Base-by-base conservation (phyloP, 2,797 vertebrate genomes). In the Fistularia tabacaria region DNA sequence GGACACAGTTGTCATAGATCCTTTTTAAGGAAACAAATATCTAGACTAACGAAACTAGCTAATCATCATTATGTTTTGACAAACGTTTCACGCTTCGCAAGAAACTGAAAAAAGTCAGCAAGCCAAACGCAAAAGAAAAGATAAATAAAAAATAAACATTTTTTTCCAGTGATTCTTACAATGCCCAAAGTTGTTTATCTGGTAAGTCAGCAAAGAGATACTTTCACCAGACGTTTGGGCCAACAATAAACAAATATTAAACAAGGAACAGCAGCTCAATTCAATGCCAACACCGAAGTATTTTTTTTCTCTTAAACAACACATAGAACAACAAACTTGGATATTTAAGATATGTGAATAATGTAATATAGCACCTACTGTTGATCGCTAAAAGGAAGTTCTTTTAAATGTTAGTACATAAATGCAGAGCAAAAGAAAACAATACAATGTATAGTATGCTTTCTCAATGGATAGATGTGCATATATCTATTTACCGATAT, bases 281-380 rank as follows among this genome's bases (percentile, higher is more conserved):
- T 91, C 86, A 91, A 92, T 91, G 91, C 90, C 88, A 91, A 93
- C 92, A 91, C 89, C 90, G 58, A 92, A 90, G 83, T 87, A 87
- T 88, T 86, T 89, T 89, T 88, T 90, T 89, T 88, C 84, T 91
- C n/a, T 90, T 90, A 90, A 92, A 92, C 90, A 92, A 91, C 92
- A 93, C 90, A 92, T 88, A 91, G 89, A 97, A 98, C 95, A 97
- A 97, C 96, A 93, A 98, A 99, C 92, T 97, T 94, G 95, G 93
- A 98, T 97, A 97, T 95, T 92, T 97, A 97, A 98, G 96, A 98
- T 99, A 99, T 98, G 96, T 98, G 94, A 97, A 94, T 97, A 94
- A 98, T 97, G 95, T 94, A 82, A 85, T 92, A 92, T 99, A 99
- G 96, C 96, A 98, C 96, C 97, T 98, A 98, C 96, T 92, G 93